phyloP scores from a whole-genome alignment of 2,888 invertebrate species.

The Mythimna vitellina region DNA sequence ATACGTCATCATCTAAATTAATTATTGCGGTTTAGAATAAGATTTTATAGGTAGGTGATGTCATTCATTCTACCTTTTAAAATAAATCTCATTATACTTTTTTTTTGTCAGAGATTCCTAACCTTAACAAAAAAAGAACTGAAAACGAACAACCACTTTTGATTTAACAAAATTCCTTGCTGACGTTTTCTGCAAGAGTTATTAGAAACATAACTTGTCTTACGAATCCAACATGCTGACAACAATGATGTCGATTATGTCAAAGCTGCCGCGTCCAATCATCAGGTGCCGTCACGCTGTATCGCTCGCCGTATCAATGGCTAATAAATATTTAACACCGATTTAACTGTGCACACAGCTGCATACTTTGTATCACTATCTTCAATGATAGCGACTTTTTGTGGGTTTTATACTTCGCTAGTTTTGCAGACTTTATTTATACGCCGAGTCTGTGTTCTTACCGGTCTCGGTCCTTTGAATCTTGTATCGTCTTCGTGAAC shows the following conservation, averaged over 20 bases:
- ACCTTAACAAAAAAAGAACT: background rate
- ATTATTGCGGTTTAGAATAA: background rate
- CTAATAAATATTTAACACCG: constrained; percentile 61
- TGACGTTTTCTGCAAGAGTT: constrained; percentile 13
- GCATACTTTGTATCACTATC: constrained; percentile 37
- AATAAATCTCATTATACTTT: constrained; percentile 3
- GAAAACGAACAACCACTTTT: background rate
- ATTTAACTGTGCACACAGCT: constrained; percentile 51
- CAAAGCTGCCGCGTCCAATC: constrained; percentile 69
- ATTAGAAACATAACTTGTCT: constrained; percentile 10
- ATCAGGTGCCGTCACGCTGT: constrained; percentile 55
- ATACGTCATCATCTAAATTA: background rate
- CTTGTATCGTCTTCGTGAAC: background rate
- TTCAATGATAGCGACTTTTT: constrained; percentile 37
- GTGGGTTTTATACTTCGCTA: constrained; percentile 22
- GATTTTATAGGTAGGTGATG: constrained; percentile 3
- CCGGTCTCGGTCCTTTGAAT: background rate
- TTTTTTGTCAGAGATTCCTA: constrained; percentile 11
- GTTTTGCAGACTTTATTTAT: constrained; percentile 10
- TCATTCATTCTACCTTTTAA: constrained; percentile 6
- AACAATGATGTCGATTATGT: constrained; percentile 60
- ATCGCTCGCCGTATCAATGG: constrained; percentile 56
- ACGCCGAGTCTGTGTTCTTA: background rate
- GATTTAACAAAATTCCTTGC: background rate
- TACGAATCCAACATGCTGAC: constrained; percentile 12